Conservation (phyloP, 2,888 invertebrate genomes). For the Iphiclides podalirius region DNA sequence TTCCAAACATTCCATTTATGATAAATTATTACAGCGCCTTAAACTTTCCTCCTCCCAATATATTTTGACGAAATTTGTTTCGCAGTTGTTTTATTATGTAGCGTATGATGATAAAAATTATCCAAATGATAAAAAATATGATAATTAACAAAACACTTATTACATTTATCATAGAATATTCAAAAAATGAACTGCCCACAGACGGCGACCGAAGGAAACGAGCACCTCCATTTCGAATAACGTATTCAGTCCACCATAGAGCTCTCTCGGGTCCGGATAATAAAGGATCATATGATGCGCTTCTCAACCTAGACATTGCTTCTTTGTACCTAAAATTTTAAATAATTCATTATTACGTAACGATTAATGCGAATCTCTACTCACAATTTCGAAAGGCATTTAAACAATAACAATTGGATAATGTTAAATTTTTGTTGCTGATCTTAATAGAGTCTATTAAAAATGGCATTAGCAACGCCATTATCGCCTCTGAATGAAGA, state of each 20-base stretch:
- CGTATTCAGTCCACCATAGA: constrained; percentile 77
- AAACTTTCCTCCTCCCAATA: constrained; percentile 48
- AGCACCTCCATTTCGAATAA: constrained; percentile 66
- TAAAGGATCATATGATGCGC: constrained; percentile 45
- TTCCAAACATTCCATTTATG: too few relatives aligned
- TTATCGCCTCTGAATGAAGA: too few relatives aligned
- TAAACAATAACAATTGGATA: too few relatives aligned
- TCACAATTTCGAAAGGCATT: too few relatives aligned
- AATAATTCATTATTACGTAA: too few relatives aligned
- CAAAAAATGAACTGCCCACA: constrained; percentile 52
- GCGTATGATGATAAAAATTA: constrained; percentile 39
- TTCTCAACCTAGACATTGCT: constrained; percentile 47
- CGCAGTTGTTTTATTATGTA: constrained; percentile 40
- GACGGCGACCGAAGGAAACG: constrained; percentile 63
- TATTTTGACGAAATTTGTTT: constrained; percentile 35
- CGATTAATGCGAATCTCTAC: too few relatives aligned
- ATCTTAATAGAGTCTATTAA: too few relatives aligned
- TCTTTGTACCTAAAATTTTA: constrained; percentile 60
- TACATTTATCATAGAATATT: constrained; percentile 64
- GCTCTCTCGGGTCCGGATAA: constrained; percentile 71
- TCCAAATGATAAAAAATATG: constrained; percentile 31
- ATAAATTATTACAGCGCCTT: constrained; percentile 51
- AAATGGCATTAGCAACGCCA: too few relatives aligned
- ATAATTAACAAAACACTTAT: constrained; percentile 37
- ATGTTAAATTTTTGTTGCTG: too few relatives aligned